phyloP scores from a whole-genome alignment of 1,140 invertebrate species.

The Cydia amplana region DNA sequence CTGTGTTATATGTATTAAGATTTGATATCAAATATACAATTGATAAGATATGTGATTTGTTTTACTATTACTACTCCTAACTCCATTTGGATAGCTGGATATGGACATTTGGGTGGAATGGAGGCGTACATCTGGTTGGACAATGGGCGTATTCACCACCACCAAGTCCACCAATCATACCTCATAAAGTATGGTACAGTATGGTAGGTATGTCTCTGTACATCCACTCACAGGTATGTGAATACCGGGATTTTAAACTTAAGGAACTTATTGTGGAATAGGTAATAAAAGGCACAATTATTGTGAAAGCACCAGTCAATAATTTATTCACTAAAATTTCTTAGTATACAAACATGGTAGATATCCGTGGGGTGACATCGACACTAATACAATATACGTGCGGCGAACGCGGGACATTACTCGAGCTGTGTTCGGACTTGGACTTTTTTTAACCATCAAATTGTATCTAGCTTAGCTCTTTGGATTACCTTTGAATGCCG shows the following conservation, averaged over 20 bases:
- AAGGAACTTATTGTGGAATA: neutral
- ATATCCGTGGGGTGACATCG: slow-evolving; percentile 47
- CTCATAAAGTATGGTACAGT: too few relatives aligned
- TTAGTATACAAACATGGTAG: slow-evolving; percentile 74
- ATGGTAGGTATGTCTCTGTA: too few relatives aligned
- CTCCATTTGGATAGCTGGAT: too few relatives aligned
- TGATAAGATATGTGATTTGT: slow-evolving; percentile 53
- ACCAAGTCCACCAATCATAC: too few relatives aligned
- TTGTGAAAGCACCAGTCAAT: slow-evolving; percentile 80
- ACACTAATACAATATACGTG: slow-evolving; percentile 38
- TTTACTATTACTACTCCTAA: slow-evolving; percentile 37
- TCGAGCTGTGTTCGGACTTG: slow-evolving; percentile 38
- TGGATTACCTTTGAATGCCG: too few relatives aligned
- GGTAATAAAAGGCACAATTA: slow-evolving; percentile 70
- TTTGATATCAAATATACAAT: slow-evolving; percentile 79
- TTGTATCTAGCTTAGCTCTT: too few relatives aligned
- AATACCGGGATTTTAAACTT: too few relatives aligned
- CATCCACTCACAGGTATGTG: too few relatives aligned
- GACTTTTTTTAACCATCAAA: too few relatives aligned
- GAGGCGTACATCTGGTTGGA: too few relatives aligned
- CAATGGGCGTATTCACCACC: too few relatives aligned
- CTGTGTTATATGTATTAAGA: slow-evolving; percentile 73
- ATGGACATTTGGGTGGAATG: too few relatives aligned
- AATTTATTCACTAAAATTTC: slow-evolving; percentile 76
- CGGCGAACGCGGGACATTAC: slow-evolving; percentile 30